Conservation (phyloP, 1,140 invertebrate species). For the Tetragnatha versicolor region DNA sequence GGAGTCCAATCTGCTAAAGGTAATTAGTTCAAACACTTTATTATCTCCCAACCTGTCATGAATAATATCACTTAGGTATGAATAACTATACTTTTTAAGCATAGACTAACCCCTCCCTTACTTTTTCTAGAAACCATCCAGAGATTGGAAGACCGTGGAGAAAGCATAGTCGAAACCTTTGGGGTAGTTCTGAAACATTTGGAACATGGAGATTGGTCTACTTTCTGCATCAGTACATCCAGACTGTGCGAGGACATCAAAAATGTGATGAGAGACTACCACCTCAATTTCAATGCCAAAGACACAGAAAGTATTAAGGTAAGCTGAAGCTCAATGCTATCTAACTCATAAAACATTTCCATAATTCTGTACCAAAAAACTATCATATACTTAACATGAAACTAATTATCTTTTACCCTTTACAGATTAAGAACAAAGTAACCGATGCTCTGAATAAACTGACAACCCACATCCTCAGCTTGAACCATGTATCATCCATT, state of each 20-base stretch:
- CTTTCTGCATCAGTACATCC: slow-evolving; percentile 49
- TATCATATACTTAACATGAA: neutral
- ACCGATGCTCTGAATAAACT: slow-evolving; percentile 36
- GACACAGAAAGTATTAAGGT: slow-evolving; percentile 26
- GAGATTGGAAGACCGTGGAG: slow-evolving; percentile 41
- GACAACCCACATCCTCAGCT: slow-evolving; percentile 37
- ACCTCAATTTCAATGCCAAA: neutral
- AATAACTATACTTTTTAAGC: neutral
- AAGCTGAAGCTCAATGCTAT: neutral
- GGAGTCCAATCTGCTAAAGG: slow-evolving; percentile 48
- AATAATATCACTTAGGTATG: neutral
- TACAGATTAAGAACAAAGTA: slow-evolving; percentile 40
- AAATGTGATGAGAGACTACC: slow-evolving; percentile 40
- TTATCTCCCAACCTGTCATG: neutral
- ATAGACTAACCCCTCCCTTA: neutral
- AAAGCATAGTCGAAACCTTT: slow-evolving; percentile 51
- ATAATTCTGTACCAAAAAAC: neutral
- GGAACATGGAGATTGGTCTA: slow-evolving; percentile 52
- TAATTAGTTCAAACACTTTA: neutral
- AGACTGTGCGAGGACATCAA: slow-evolving; percentile 45
- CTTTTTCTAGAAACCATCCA: slow-evolving; percentile 43
- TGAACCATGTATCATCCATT: slow-evolving; percentile 3
- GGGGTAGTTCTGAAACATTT: slow-evolving; percentile 49
- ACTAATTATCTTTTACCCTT: slow-evolving; percentile 9
- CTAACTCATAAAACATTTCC: neutral